Base-by-base conservation (phyloP, 2,888 invertebrate species). In the Lutraria lutraria region DNA sequence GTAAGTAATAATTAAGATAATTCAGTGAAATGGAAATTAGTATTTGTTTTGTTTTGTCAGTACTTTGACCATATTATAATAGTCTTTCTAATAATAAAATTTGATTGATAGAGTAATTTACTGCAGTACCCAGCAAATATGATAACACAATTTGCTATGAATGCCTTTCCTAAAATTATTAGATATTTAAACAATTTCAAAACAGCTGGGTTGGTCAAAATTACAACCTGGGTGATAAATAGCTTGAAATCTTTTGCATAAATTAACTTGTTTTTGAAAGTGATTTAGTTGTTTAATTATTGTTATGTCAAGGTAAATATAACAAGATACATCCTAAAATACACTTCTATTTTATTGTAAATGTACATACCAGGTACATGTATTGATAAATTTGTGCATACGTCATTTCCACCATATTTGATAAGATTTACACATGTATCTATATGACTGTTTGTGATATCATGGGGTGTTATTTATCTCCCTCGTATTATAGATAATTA, bases 151-250 rank as follows among this genome's bases (percentile, higher is more conserved):
- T 43, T 43, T 43, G 2, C 8, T 2, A 8, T 43, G 43, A 43
- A 43, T 4, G 43, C 43, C 43, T 43, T 43, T 43, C 43, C 43
- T 2, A 43, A 43, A 25, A 68, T 10, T 25, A 25, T n/a, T 25
- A 1, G 25, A 68, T 68, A 43, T 43, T 43, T 12, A 68, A 68
- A 68, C 25, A 3, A 25, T 68, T 4, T n/a, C 21, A n/a, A 68
- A 68, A 68, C 25, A 68, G 2, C 63, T 68, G 63, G 2, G 19
- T 68, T 68, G 25, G 63, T 68, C 12, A 68, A n/a, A 68, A 68
- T 25, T 68, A 25, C 63, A 68, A 68, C 25, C 25, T 68, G 63
- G n/a, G 63, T 63, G 63, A 68, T 68, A 68, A 68, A 68, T 68
- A 25, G 10, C 63, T 68, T 3, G 25, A n/a, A 63, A n/a, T 63